Conservation (phyloP, 2,113 vertebrate species). For the Notothenia coriiceps region DNA sequence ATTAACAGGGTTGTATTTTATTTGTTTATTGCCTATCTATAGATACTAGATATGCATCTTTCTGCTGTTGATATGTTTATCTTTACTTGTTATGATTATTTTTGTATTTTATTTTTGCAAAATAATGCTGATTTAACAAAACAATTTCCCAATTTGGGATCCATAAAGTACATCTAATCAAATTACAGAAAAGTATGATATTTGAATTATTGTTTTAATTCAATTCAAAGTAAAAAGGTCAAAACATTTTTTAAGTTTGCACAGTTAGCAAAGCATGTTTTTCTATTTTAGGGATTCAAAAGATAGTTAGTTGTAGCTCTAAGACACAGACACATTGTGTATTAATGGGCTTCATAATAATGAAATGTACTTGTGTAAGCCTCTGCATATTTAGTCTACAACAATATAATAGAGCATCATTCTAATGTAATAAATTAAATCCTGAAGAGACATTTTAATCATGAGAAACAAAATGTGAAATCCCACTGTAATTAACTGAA, state of each 20-base stretch:
- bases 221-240: no score
- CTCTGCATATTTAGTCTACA: neutral
- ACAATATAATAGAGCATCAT: neutral
- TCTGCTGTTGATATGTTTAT: no score
- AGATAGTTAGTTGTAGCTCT: neutral
- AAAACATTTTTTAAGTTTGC: neutral
- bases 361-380: neutral
- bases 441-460: neutral
- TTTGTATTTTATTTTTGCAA: no score
- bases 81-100: no score
- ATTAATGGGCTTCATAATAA: no score
- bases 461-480: constrained; percentile 4
- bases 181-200: no score
- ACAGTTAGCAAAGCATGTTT: neutral
- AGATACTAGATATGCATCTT: no score
- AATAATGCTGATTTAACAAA: no score
- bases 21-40: no score
- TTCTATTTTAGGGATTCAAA: neutral
- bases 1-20: neutral
- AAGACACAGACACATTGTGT: neutral
- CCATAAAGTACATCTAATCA: no score
- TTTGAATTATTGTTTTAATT: neutral
- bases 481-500: neutral
- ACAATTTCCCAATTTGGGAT: no score
- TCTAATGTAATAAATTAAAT: neutral